A percentile compares a stretch with the other conserved stretches of the same genome.
These are phyloP conservation scores for Bradysia coprophila DNA, from an alignment of 1,140 invertebrate genomes.

Conservation along the genomic window DNA sequence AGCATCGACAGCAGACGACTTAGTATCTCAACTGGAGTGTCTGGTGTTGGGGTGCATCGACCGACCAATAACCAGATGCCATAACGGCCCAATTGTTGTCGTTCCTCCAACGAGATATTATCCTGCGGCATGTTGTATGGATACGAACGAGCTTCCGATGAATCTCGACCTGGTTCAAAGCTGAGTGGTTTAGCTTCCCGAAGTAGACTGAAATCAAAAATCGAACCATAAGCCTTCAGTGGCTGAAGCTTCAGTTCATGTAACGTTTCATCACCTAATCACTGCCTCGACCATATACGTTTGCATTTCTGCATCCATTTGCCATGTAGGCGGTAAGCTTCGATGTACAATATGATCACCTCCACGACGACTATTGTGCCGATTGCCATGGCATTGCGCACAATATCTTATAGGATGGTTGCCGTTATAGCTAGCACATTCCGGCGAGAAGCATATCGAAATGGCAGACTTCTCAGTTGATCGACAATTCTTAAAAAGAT, in stretches of 20 bases:
- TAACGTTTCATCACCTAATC: too few relatives aligned
- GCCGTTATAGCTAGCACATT: conserved; percentile 91
- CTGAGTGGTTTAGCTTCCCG: conserved; percentile 60
- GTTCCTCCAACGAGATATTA: conserved; percentile 52
- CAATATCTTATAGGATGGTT: conserved; percentile 93
- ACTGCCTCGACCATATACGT: conserved; percentile 93
- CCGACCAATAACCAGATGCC: conserved; percentile 94
- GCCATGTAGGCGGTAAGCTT: conserved; percentile 67
- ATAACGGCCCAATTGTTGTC: conserved; percentile 79
- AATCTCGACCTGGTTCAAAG: conserved; percentile 33
- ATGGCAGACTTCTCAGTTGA: conserved; percentile 84
- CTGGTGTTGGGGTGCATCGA: conserved; percentile 69
- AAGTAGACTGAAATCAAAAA: conserved; percentile 50
- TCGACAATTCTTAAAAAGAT: conserved; percentile 63
- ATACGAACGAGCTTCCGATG: conserved; percentile 1
- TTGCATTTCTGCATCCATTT: conserved; percentile 76
- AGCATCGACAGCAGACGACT: conserved; percentile 86
- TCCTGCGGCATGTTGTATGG: conserved; percentile 22
- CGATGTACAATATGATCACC: conserved; percentile 81
- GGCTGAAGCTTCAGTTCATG: too few relatives aligned
- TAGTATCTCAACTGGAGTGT: conserved; percentile 72
- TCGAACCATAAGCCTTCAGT: too few relatives aligned
- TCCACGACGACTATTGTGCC: conserved; percentile 69
- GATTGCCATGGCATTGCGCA: conserved; percentile 70
- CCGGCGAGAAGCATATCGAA: conserved; percentile 89